Evolutionary conservation across 2,888 invertebrate species (phyloP).

Genomic region (Lathronympha strigana): DNA sequence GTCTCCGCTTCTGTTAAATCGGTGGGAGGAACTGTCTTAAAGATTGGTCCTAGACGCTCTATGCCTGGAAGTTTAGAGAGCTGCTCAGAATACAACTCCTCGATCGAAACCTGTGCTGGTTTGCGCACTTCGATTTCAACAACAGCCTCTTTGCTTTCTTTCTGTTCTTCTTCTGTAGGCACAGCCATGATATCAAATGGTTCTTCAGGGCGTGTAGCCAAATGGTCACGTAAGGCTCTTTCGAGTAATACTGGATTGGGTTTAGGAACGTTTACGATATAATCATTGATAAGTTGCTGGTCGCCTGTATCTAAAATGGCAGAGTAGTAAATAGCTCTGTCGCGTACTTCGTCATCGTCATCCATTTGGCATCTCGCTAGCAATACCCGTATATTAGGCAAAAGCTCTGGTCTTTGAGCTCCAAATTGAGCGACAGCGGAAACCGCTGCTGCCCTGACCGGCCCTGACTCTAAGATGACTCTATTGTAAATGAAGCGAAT

Average conservation of each 20-base stretch:
- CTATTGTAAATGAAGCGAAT: conserved; percentile 94
- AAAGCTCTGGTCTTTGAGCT: conserved; percentile 90
- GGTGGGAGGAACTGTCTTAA: conserved; percentile 93
- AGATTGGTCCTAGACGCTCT: conserved; percentile 93
- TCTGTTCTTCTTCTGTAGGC: conserved; percentile 93
- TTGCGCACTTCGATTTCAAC: conserved; percentile 91
- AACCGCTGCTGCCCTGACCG: conserved; percentile 98
- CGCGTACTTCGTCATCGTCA: conserved; percentile 99
- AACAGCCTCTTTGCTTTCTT: conserved; percentile 90
- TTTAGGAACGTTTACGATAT: conserved; percentile 89
- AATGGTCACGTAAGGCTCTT: conserved; percentile 92
- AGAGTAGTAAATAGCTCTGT: conserved; percentile 98
- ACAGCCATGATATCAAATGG: conserved; percentile 94
- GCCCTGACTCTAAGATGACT: conserved; percentile 98
- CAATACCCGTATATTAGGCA: conserved; percentile 90
- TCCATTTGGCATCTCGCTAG: conserved; percentile 96
- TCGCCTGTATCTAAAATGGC: conserved; percentile 90
- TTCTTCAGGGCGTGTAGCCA: conserved; percentile 87
- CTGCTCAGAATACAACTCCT: conserved; percentile 94
- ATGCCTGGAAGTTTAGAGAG: conserved; percentile 92
- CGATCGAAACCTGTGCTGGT: conserved; percentile 92
- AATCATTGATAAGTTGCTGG: conserved; percentile 88
- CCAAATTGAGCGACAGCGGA: conserved; percentile 99
- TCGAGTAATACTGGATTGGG: conserved; percentile 96
- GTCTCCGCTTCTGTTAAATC: conserved; percentile 99